Evolutionary conservation across 2,113 vertebrate genomes (phyloP), one percentile per base, ranked within the genome.

Genomic region (Fulmarus glacialis): DNA sequence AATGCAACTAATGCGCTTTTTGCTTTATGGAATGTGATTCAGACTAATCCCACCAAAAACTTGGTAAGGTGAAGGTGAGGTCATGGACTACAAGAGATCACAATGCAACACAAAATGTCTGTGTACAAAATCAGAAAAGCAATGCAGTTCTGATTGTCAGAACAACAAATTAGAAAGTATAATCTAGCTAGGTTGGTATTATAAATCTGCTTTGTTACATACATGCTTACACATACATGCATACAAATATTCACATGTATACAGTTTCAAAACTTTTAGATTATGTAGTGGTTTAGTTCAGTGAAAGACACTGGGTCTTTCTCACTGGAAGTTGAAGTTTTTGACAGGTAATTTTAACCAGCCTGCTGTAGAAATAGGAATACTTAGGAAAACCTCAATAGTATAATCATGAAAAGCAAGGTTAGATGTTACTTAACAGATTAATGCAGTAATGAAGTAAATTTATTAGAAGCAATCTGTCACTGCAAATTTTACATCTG

Each of bases 41-140:
- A 93, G 68, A 53, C 50, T 97, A 96, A 97, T 93, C 55, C 47
- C 19, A 58, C 19, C 22, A 60, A 84, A 94, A 95, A 24, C 1
- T 2, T 36, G 24, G 12, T n/a, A 79, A 77, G 50, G 59, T 72
- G 60, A 93, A 94, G 42, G 72, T 75, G 42, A 96, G 87, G 90
- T 90, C 84, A 89, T 7, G 66, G 66, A 64, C 70, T 64, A 62
- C 8, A 81, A 77, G 38, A 71, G 56, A 63, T 38, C 55, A 48
- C 40, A 93, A 87, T 1, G 4, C 27, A 88, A 64, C 32, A 67
- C 30, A 71, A 75, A 82, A 79, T 5, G 6, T 45, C 22, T 53
- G 24, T 5, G 4, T 45, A 58, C 14, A 72, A 71, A 90, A 40
- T 43, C 29, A 77, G 38, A 78, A 42, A 40, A 62, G 18, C 30